Evolutionary conservation across 2,797 vertebrate genomes (phyloP).

Genomic region (Gambusia yucatana): DNA sequence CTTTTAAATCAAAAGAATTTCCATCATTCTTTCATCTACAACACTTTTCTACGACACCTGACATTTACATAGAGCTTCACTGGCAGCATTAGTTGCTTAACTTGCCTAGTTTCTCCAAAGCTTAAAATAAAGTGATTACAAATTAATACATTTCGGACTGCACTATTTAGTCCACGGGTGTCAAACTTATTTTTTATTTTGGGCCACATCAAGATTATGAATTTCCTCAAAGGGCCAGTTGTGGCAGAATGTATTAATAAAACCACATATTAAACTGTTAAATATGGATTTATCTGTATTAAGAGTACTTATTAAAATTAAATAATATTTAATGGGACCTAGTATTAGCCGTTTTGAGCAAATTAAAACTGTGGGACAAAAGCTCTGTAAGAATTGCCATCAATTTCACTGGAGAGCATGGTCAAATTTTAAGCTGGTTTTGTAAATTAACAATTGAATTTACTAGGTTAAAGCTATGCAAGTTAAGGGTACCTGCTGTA

Average conservation of each 20-base stretch:
- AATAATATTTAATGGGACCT: not conserved
- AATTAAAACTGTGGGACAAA: not conserved
- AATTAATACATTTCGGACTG: not conserved
- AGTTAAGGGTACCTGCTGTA: not conserved
- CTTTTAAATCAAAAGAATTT: not conserved
- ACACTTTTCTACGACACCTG: not conserved
- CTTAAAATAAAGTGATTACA: not conserved
- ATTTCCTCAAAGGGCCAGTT: no score
- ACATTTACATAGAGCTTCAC: not conserved
- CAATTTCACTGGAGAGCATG: not conserved
- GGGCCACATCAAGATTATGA: no score
- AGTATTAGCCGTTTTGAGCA: not conserved
- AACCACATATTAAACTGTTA: no score
- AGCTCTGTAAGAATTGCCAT: not conserved
- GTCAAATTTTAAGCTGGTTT: not conserved
- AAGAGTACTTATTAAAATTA: no score
- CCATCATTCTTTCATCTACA: slow-evolving; percentile 4
- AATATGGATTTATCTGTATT: no score
- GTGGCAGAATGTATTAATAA: no score
- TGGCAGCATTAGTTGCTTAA: not conserved
- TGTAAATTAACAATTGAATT: not conserved
- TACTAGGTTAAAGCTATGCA: not conserved
- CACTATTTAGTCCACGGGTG: not conserved
- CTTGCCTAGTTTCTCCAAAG: not conserved
- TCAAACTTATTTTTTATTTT: no score